Base-by-base conservation (phyloP, 1,140 invertebrate genomes). In the Drosophila lini region DNA sequence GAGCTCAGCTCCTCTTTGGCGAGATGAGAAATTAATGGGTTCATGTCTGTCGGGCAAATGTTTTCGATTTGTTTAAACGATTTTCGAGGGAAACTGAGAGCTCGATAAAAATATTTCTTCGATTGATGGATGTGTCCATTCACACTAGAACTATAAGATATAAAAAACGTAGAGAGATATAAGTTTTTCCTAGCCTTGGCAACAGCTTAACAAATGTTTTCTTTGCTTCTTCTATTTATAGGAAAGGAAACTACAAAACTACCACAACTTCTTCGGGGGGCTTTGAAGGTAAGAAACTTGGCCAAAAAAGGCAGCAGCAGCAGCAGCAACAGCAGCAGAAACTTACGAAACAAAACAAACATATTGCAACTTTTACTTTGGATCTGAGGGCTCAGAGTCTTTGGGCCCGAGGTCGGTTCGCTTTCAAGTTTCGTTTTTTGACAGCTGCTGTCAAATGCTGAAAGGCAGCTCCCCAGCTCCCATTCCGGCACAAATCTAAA, bases 401-500 rank as follows among this genome's bases (percentile, higher is more conserved):
- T 62, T 47, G 68, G 60, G 77, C 80, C 71, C 78, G 84, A 80
- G 84, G 84, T 86, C 84, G 57, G 82, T 89, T 75, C 80, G 82
- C 84, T 89, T 89, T 89, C 67, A 89, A 89, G 85, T 89, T 88
- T 79, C 59, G 57, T 78, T 78, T 88, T 89, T 84, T 89, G 84
- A 89, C 84, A 89, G 85, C 84, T 84, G 84, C 84, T 89, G 84
- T 89, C 84, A 89, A 89, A 89, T 84, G 84, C 80, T 89, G 84
- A 89, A 89, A 89, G 80, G 80, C 77, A 84, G 80, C 80, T 55
- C 52, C 76, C 71, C 83, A 83, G 80, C 70, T 71, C 80, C 73
- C 77, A 80, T 67, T 77, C 44, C 32, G 68, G 64, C 64, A 89
- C 60, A 86, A 88, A 89, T 89, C 84, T 80, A 84, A 89, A 89